Evolutionary conservation across 2,888 invertebrate species (phyloP).

Genomic region (Caenorhabditis sp.): DNA sequence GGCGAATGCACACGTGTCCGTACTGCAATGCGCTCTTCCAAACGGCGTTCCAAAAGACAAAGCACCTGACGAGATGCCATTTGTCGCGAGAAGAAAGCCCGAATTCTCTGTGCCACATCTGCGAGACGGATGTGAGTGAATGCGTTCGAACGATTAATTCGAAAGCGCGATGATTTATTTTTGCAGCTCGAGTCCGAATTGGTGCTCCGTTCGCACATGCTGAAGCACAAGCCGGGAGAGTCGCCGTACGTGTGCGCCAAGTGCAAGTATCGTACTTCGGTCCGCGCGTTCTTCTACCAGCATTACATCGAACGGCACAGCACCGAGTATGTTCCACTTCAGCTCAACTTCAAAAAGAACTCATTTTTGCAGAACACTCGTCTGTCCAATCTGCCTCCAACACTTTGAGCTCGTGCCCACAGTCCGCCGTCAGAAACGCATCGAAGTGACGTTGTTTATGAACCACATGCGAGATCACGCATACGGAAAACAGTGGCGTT

Average conservation of each 20-base stretch:
- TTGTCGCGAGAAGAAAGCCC: not conserved
- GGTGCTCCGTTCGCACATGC: conserved; percentile 11
- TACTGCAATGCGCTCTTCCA: conserved; percentile 22
- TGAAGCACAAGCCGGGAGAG: conserved; percentile 45
- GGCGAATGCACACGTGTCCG: conserved; percentile 30
- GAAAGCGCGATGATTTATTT: too few relatives aligned
- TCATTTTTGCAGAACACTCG: conserved; percentile 21
- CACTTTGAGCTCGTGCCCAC: conserved; percentile 36
- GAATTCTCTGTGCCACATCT: conserved; percentile 35
- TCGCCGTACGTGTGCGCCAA: conserved; percentile 58
- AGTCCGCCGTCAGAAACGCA: conserved; percentile 4
- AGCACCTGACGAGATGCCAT: conserved; percentile 13
- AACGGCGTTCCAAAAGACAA: not conserved
- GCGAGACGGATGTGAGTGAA: conserved; percentile 48
- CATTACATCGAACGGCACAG: conserved; percentile 55
- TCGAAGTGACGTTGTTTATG: conserved; percentile 11
- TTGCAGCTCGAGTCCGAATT: too few relatives aligned
- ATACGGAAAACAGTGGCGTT: conserved; percentile 1
- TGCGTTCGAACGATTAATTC: not conserved
- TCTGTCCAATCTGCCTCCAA: conserved; percentile 42
- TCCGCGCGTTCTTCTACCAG: conserved; percentile 36
- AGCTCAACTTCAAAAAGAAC: too few relatives aligned
- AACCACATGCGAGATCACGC: conserved; percentile 28
- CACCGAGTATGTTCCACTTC: conserved; percentile 41
- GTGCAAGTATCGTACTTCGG: conserved; percentile 58